phyloP scores from a whole-genome alignment of 2,797 vertebrate species.

The Xerus rutilus region DNA sequence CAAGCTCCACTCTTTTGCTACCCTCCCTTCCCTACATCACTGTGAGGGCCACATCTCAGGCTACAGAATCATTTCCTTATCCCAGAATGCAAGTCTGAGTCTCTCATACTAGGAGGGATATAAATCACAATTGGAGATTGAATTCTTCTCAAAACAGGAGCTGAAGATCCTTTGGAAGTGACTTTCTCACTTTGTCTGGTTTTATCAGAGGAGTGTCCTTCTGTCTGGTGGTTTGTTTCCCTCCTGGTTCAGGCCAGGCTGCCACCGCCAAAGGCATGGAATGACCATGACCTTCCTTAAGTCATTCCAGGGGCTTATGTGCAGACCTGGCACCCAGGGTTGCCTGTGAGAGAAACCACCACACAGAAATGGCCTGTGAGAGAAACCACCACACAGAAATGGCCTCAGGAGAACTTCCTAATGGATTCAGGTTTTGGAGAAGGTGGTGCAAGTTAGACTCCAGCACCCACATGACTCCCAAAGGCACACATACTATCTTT shows the following conservation, averaged over 20 bases:
- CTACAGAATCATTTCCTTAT: neutral
- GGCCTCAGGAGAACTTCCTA: neutral
- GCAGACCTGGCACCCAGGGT: neutral
- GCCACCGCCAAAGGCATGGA: neutral
- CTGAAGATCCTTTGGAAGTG: slow-evolving; percentile 29
- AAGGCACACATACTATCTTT: neutral
- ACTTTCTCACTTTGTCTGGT: slow-evolving; percentile 48
- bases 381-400: neutral
- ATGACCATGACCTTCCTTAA: neutral
- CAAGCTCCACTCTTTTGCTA: neutral
- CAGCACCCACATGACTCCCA: neutral
- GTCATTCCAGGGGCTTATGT: neutral
- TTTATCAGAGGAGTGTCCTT: slow-evolving; percentile 24
- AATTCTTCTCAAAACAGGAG: slow-evolving; percentile 35
- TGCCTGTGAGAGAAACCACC: neutral
- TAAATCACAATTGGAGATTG: slow-evolving; percentile 54
- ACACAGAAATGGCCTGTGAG: neutral
- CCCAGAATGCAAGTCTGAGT: neutral
- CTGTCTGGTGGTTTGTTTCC: neutral
- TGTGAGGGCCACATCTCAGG: neutral
- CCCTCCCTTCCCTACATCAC: neutral
- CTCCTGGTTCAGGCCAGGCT: slow-evolving; percentile 18
- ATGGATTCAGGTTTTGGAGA: neutral
- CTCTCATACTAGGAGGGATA: neutral
- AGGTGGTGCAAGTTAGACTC: neutral